Evolutionary conservation across 2,888 invertebrate species (phyloP).

Genomic region (Ptychoptera contaminata): DNA sequence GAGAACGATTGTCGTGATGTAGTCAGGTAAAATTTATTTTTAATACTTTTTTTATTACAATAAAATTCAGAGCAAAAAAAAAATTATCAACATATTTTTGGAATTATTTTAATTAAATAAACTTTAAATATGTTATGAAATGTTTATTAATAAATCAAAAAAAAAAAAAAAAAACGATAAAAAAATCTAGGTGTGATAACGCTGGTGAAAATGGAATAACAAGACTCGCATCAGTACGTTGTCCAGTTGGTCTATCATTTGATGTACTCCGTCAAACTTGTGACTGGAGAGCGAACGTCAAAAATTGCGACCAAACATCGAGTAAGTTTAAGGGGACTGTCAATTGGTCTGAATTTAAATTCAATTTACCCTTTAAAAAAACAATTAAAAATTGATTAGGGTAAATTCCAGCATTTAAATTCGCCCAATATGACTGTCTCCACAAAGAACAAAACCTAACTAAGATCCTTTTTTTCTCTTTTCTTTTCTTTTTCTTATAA

Average conservation of each 20-base stretch:
- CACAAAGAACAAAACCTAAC: slow-evolving; percentile 5
- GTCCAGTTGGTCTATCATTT: slow-evolving; percentile 82
- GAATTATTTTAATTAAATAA: not conserved
- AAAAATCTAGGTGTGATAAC: slow-evolving; percentile 66
- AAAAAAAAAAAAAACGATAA: slow-evolving; percentile 5
- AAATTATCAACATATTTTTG: not conserved
- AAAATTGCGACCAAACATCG: slow-evolving; percentile 85
- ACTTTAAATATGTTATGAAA: not conserved
- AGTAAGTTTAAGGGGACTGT: slow-evolving; percentile 53
- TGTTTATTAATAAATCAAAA: not conserved
- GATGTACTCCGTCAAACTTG: slow-evolving; percentile 90
- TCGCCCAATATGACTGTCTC: slow-evolving; percentile 10
- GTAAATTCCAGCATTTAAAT: too few relatives aligned
- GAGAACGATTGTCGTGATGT: slow-evolving; percentile 87
- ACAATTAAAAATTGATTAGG: too few relatives aligned
- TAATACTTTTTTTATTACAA: slow-evolving; percentile 1
- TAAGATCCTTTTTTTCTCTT: slow-evolving; percentile 1
- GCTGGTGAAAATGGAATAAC: slow-evolving; percentile 75
- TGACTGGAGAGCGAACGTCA: slow-evolving; percentile 93
- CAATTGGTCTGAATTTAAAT: not conserved
- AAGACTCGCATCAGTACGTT: slow-evolving; percentile 75
- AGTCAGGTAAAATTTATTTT: slow-evolving; percentile 51
- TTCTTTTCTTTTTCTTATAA: slow-evolving; percentile 2
- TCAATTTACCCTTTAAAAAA: too few relatives aligned
- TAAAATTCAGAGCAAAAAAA: not conserved